Evolutionary conservation across 2,113 vertebrate genomes (phyloP).

Genomic region (Physeter macrocephalus): DNA sequence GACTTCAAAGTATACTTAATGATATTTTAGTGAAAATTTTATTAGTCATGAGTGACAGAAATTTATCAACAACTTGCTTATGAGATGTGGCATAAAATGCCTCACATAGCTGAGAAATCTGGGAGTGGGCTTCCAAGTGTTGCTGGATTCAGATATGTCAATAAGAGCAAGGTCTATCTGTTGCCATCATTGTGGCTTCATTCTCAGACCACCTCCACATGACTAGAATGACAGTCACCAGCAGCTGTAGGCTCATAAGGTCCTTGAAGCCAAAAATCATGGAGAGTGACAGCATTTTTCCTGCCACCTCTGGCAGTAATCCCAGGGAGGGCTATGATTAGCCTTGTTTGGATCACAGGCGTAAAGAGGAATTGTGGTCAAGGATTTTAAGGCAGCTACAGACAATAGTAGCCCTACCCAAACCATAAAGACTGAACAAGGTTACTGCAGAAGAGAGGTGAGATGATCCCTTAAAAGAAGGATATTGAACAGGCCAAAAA

Average conservation of each 20-base stretch:
- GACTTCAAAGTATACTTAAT: neutral
- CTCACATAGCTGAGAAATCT: neutral
- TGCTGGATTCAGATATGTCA: neutral
- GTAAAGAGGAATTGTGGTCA: neutral
- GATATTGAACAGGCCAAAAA: neutral
- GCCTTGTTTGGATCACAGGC: neutral
- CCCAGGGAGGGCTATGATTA: neutral
- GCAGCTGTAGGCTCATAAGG: too few species aligned
- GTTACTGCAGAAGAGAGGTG: neutral
- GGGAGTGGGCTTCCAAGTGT: neutral
- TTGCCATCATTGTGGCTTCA: neutral
- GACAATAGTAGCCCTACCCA: neutral
- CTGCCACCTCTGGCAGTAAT: neutral
- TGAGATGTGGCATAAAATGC: neutral
- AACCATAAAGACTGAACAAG: neutral
- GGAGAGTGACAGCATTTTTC: neutral
- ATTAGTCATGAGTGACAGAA: neutral
- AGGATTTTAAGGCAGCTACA: neutral
- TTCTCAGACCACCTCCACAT: neutral
- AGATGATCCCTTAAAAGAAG: neutral
- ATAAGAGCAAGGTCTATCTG: neutral
- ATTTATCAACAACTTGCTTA: neutral
- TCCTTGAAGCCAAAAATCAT: neutral
- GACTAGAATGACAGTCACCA: neutral
- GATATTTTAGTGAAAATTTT: neutral